These are phyloP conservation scores for Allobates femoralis DNA, from an alignment of 2,797 vertebrate species.

Conservation along the genomic window DNA sequence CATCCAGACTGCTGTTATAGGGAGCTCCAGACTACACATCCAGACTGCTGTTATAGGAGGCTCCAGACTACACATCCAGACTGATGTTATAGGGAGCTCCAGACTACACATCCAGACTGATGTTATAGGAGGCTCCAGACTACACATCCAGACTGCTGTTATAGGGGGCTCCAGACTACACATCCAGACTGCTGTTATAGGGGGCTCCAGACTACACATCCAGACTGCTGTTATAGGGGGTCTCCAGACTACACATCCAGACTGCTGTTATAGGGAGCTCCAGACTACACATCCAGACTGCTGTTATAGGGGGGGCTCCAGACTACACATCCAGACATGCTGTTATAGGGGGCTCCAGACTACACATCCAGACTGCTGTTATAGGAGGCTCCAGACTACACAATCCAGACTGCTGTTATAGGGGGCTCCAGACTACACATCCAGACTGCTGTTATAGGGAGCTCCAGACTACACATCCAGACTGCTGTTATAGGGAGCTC, in stretches of 20 bases:
- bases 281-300: not conserved
- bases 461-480: too few species aligned
- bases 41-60: conserved; percentile 5
- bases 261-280: not conserved
- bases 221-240: not conserved
- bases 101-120: not conserved
- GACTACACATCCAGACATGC: not conserved
- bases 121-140: not conserved
- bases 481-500: too few species aligned
- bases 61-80: not conserved
- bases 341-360: too few species aligned
- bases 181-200: not conserved
- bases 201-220: not conserved
- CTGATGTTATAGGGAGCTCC: conserved; percentile 2
- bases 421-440: too few species aligned
- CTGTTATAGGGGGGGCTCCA: conserved; percentile 1
- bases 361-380: too few species aligned
- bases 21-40: not conserved
- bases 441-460: too few species aligned
- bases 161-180: not conserved
- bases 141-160: not conserved
- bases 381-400: too few species aligned
- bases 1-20: not conserved
- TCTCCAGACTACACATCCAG: not conserved
- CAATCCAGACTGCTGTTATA: too few species aligned